Base-by-base conservation (phyloP, 2,113 vertebrate genomes). In the Pyxicephalus adspersus region DNA sequence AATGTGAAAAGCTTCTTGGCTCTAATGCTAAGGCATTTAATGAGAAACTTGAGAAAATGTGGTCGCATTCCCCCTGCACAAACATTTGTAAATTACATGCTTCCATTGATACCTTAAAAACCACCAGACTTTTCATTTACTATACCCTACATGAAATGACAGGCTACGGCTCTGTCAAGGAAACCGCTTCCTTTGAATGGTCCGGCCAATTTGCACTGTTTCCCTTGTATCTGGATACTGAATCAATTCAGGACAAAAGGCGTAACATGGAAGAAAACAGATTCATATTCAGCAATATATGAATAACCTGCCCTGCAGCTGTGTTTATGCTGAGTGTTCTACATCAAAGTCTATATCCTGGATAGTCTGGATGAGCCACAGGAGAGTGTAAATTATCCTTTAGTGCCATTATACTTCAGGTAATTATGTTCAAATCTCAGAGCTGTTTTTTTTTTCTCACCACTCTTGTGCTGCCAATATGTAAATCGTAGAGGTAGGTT, bases 41-140 rank as follows among this genome's bases (percentile, higher is more conserved):
- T 79, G 29, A 58, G 28, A 79, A 68, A 67, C 76, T 58, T 68
- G 28, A 58, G 29, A 70, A 26, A 64, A 71, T 80, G 67, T 64
- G 77, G 77, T 66, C 25, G 23, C 57, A n/a, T 5, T n/a, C n/a
- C 4, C 38, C 25, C 38, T 22, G 22, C 38, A 52, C 19, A 70
- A 22, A 72, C 60, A 80, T 58, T 63, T 52, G 25, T 29, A 31
- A 45, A 80, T 72, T 72, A 64, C 61, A 72, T 52, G 57, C 28
- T 54, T 68, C 15, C 22, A 38, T 22, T 68, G 6, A 4, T 68
- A 60, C 52, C 64, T 60, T 45, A 19, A 70, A 70, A 70, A 68
- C 67, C 28, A 55, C 65, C 15, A 68, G n/a, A 45, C 4, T 23
- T 70, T 31, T 70, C 22, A 45, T 19, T 28, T 68, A 52, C 38